phyloP scores from a whole-genome alignment of 2,113 vertebrate genomes.

The Corythoichthys intestinalis region DNA sequence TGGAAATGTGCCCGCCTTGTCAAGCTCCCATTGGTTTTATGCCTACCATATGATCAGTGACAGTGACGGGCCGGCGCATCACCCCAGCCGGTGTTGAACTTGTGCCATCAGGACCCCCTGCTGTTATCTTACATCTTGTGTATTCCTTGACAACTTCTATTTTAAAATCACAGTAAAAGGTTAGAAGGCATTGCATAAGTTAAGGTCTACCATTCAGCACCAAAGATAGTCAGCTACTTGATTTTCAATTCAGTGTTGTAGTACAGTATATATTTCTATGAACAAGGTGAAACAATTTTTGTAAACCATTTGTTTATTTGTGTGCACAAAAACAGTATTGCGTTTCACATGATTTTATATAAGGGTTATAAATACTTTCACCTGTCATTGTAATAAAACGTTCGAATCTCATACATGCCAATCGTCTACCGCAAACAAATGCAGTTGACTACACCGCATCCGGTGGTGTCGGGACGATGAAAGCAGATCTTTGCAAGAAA shows the following conservation, averaged over 20 bases:
- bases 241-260: neutral
- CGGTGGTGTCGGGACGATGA: slow-evolving; percentile 45
- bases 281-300: neutral
- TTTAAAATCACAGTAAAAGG: slow-evolving; percentile 25
- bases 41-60: neutral
- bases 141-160: slow-evolving; percentile 15
- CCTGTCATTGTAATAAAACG: neutral
- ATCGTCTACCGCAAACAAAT: neutral
- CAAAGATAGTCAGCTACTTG: slow-evolving; percentile 16
- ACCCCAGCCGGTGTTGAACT: neutral
- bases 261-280: neutral
- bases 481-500: slow-evolving; percentile 42
- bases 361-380: neutral
- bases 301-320: neutral
- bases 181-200: slow-evolving; percentile 32
- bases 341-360: neutral
- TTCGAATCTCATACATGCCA: neutral
- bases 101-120: slow-evolving; percentile 15
- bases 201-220: slow-evolving; percentile 18
- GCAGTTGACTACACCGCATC: slow-evolving; percentile 20
- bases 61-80: neutral
- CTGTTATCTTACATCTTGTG: slow-evolving; percentile 12
- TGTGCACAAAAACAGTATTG: neutral
- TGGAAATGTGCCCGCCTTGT: neutral
- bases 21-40: neutral